Conservation (phyloP, 2,797 vertebrate genomes). For the Chelonia mydas region DNA sequence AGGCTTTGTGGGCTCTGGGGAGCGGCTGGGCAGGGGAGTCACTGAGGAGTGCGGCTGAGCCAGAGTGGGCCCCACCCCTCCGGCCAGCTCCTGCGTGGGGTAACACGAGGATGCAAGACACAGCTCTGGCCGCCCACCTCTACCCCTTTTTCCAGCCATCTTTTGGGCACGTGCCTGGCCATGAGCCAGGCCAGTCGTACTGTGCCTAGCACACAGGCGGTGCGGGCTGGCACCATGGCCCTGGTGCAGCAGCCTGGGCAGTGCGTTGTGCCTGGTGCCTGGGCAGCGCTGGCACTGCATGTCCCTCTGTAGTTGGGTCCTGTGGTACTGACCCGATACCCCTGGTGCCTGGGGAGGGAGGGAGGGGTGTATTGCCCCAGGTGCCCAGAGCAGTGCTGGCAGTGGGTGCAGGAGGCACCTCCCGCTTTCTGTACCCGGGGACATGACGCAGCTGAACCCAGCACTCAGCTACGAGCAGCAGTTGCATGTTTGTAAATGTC, state of each 20-base stretch:
- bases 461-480: accelerated
- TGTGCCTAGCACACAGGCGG: neutral
- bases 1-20: neutral
- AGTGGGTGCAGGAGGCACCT: neutral
- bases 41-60: too few relatives aligned
- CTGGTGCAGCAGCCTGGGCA: neutral
- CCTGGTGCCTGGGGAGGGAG: too few relatives aligned
- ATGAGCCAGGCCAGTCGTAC: neutral
- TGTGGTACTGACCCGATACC: neutral
- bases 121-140: neutral
- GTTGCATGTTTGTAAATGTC: accelerated
- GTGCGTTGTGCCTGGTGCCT: too few relatives aligned
- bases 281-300: neutral
- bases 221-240: neutral
- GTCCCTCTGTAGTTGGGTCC: neutral
- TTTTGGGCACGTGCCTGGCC: neutral
- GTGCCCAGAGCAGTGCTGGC: neutral
- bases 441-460: neutral
- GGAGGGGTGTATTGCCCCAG: neutral
- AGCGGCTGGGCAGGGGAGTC: neutral
- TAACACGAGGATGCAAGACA: neutral
- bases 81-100: neutral
- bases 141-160: neutral
- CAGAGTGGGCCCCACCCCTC: neutral
- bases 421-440: neutral